Percentiles rank a stretch among this genome's conserved stretches.
phyloP scores from a whole-genome alignment of 1,140 invertebrate genomes.

The Pissodes strobi region DNA sequence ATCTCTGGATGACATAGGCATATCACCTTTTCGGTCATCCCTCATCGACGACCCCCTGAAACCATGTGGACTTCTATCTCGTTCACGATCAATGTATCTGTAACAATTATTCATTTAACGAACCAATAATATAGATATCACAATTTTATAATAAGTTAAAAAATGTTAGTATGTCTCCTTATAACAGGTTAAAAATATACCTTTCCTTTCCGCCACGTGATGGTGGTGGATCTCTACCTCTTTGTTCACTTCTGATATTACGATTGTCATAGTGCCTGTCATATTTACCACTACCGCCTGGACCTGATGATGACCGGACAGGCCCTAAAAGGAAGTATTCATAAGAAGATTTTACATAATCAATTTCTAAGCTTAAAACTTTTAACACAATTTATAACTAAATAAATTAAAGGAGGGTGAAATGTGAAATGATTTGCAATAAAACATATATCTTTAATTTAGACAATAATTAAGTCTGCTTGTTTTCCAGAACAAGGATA shows the following conservation, averaged over 20 bases:
- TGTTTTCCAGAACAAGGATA: too few relatives aligned
- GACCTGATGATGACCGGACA: not conserved
- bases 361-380: too few relatives aligned
- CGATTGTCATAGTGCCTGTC: constrained; percentile 13
- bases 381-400: too few relatives aligned
- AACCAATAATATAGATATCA: too few relatives aligned
- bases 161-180: too few relatives aligned
- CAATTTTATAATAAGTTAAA: too few relatives aligned
- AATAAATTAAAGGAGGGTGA: too few relatives aligned
- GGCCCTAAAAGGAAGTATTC: not conserved
- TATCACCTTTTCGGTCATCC: constrained; percentile 5
- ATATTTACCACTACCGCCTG: constrained; percentile 16
- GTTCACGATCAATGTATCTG: constrained; percentile 36
- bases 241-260: constrained; percentile 7
- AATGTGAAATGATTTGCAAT: too few relatives aligned
- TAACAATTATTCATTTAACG: not conserved
- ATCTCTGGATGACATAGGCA: constrained; percentile 16
- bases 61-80: constrained; percentile 43
- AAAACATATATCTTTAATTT: too few relatives aligned
- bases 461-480: too few relatives aligned
- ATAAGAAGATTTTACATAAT: too few relatives aligned
- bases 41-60: constrained; percentile 35
- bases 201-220: constrained; percentile 32
- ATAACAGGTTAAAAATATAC: not conserved
- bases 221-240: constrained; percentile 13